Conservation (phyloP, 2,797 vertebrate genomes). For the Phrynocephalus forsythii region DNA sequence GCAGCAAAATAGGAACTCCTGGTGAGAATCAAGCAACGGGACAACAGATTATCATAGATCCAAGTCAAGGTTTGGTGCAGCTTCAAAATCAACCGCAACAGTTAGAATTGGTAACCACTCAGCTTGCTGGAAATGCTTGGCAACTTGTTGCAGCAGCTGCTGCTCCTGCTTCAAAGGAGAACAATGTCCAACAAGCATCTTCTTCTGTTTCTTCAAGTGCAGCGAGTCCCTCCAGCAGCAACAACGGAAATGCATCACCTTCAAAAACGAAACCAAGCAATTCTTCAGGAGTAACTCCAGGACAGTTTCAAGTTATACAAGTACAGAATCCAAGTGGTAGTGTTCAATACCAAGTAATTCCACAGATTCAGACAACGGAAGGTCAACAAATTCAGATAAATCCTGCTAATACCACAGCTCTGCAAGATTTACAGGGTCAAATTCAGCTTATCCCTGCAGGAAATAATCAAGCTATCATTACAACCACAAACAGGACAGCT, state of each 20-base stretch:
- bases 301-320: conserved; percentile 96
- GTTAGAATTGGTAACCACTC: conserved; percentile 95
- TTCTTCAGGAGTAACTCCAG: conserved; percentile 77
- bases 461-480: conserved; percentile 91
- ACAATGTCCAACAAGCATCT: conserved; percentile 85
- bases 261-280: conserved; percentile 83
- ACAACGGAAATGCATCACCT: conserved; percentile 84
- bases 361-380: conserved; percentile 95
- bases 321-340: conserved; percentile 89
- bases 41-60: conserved; percentile 94
- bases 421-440: conserved; percentile 89
- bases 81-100: conserved; percentile 91
- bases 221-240: conserved; percentile 79
- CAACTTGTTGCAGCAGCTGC: conserved; percentile 90
- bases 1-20: conserved; percentile 98
- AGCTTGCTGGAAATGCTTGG: conserved; percentile 96
- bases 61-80: conserved; percentile 91
- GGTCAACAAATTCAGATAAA: conserved; percentile 96
- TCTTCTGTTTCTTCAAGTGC: conserved; percentile 83
- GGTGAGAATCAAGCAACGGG: conserved; percentile 87
- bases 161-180: conserved; percentile 90
- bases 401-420: conserved; percentile 85
- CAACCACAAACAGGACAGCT: conserved; percentile 83
- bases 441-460: conserved; percentile 94
- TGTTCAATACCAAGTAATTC: conserved; percentile 98